phyloP scores from a whole-genome alignment of 2,797 vertebrate species.

The Champsocephalus esox region DNA sequence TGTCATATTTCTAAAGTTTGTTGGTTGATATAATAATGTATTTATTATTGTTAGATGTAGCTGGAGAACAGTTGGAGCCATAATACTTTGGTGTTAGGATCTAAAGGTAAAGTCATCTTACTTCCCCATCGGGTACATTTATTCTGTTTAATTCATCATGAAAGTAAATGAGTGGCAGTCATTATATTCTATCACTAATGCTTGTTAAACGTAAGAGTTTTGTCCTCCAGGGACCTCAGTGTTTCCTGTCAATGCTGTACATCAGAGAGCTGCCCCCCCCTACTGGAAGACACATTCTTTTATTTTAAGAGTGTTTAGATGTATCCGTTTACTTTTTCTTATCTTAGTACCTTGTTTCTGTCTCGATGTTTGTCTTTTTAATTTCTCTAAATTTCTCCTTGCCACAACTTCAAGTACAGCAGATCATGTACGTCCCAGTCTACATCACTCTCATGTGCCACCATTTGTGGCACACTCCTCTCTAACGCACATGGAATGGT shows the following conservation, averaged over 20 bases:
- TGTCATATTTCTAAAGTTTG: not conserved
- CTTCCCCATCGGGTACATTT: not conserved
- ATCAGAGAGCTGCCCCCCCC: not conserved
- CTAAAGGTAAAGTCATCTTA: not conserved
- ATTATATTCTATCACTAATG: slow-evolving; percentile 14
- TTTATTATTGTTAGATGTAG: not conserved
- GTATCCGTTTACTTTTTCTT: slow-evolving; percentile 53
- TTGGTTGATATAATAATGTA: not conserved
- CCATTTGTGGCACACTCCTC: slow-evolving; percentile 9
- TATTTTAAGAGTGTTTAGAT: slow-evolving; percentile 38
- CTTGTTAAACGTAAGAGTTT: slow-evolving; percentile 4
- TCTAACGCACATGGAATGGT: not conserved
- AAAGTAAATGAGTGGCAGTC: not conserved
- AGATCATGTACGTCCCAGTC: slow-evolving; percentile 1
- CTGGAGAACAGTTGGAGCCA: not conserved
- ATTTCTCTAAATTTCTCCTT: slow-evolving; percentile 39
- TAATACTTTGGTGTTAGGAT: slow-evolving; percentile 3
- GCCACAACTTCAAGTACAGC: slow-evolving; percentile 45
- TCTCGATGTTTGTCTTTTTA: slow-evolving; percentile 46
- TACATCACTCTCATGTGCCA: slow-evolving; percentile 16
- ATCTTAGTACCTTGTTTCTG: slow-evolving; percentile 39
- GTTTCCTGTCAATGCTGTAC: slow-evolving; percentile 18
- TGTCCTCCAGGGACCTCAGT: slow-evolving; percentile 15
- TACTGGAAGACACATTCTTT: slow-evolving; percentile 9
- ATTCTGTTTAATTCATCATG: slow-evolving; percentile 6